Conservation (phyloP, 1,140 invertebrate genomes). For the Mamestra configurata region DNA sequence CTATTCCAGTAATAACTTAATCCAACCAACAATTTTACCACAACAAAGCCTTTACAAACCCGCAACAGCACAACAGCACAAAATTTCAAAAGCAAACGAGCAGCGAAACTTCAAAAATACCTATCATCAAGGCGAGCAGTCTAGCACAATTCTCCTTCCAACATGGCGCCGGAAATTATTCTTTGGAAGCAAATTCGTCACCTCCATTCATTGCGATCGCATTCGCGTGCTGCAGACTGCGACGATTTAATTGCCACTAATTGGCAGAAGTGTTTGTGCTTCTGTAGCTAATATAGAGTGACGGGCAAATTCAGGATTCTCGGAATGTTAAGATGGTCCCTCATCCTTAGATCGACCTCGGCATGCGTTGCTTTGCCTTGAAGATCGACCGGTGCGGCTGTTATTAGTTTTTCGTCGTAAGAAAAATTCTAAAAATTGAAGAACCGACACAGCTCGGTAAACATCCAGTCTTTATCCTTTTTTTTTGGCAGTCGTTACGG, state of each 20-base stretch:
- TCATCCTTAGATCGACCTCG: too few relatives aligned
- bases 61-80: constrained; percentile 1
- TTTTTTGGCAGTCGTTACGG: too few relatives aligned
- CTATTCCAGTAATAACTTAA: neutral
- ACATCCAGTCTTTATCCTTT: too few relatives aligned
- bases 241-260: constrained; percentile 34
- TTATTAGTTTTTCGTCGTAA: too few relatives aligned
- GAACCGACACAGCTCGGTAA: too few relatives aligned
- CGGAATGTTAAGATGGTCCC: too few relatives aligned
- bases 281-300: neutral
- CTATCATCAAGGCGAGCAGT: neutral
- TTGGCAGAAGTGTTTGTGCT: constrained; percentile 5
- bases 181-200: constrained; percentile 36
- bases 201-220: constrained; percentile 18
- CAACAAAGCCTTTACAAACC: constrained; percentile 18
- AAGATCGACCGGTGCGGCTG: too few relatives aligned
- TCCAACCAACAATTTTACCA: constrained; percentile 1
- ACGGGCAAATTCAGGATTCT: too few relatives aligned
- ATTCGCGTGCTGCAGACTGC: constrained; percentile 11
- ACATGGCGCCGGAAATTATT: constrained; percentile 13
- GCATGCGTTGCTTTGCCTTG: too few relatives aligned
- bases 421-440: too few relatives aligned
- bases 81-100: constrained; percentile 30
- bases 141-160: neutral
- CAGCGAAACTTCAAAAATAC: constrained; percentile 23